Conservation (phyloP, 2,113 vertebrate genomes). For the Syngnathus typhle region DNA sequence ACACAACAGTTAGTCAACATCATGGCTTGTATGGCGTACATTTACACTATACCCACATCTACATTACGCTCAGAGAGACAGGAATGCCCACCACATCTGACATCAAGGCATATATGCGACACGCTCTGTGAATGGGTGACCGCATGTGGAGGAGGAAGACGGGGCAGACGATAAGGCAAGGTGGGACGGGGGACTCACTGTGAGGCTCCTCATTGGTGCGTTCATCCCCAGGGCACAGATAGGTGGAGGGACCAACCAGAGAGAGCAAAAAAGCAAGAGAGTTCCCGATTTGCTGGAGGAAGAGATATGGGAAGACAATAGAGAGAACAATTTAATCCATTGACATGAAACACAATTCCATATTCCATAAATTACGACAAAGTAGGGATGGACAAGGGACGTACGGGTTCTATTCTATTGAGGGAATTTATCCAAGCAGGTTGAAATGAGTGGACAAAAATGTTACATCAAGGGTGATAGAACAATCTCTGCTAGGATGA, state of each 20-base stretch:
- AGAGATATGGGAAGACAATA: background rate
- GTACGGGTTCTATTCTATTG: no score
- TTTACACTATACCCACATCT: slow-evolving; percentile 67
- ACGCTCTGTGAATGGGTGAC: slow-evolving; percentile 59
- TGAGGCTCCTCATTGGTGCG: slow-evolving; percentile 82
- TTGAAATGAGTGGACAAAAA: no score
- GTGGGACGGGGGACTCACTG: slow-evolving; percentile 67
- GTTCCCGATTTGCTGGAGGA: slow-evolving; percentile 46
- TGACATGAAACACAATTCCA: background rate
- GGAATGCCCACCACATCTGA: slow-evolving; percentile 74
- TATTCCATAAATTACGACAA: background rate
- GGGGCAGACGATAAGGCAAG: slow-evolving; percentile 40
- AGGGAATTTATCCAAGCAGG: no score
- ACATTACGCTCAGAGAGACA: slow-evolving; percentile 71
- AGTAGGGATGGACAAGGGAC: no score
- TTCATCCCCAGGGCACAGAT: slow-evolving; percentile 75
- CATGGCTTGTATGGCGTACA: slow-evolving; percentile 76
- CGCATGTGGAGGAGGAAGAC: slow-evolving; percentile 62
- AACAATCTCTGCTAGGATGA: no score
- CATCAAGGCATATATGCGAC: slow-evolving; percentile 74
- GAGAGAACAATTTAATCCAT: background rate
- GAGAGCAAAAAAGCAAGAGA: slow-evolving; percentile 50
- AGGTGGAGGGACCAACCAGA: slow-evolving; percentile 64
- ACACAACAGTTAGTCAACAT: slow-evolving; percentile 81
- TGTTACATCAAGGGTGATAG: no score